A percentile compares a stretch with the other conserved stretches of the same genome.
Evolutionary conservation across 2,888 invertebrate genomes (phyloP).

Genomic region (Microctonus brassicae): DNA sequence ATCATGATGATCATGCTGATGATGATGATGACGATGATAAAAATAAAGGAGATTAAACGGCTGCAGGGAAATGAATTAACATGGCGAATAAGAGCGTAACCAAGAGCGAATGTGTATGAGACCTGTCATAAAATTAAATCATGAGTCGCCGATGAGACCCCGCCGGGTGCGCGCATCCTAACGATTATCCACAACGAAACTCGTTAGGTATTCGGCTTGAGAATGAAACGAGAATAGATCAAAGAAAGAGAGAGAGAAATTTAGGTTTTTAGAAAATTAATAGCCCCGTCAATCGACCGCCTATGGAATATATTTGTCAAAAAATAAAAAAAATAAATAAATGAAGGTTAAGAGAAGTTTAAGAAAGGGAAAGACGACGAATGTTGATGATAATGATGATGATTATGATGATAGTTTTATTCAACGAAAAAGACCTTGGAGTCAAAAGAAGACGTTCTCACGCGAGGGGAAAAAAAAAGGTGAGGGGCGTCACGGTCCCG

Average conservation of each 20-base stretch:
- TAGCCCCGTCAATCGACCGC: conserved; percentile 21
- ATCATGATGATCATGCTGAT: background rate
- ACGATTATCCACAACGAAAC: conserved; percentile 4
- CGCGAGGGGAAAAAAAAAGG: conserved; percentile 26
- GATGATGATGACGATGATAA: background rate
- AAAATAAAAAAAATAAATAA: background rate
- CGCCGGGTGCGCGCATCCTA: conserved; percentile 12
- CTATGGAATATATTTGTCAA: conserved; percentile 10
- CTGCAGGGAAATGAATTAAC: conserved; percentile 12
- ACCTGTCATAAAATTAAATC: conserved; percentile 27
- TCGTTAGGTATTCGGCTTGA: conserved; percentile 3
- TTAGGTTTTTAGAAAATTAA: conserved; percentile 30
- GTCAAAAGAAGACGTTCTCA: conserved; percentile 25
- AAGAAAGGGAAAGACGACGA: background rate
- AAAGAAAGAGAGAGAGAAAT: background rate
- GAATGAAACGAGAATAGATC: background rate
- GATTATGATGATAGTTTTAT: conserved; percentile 6
- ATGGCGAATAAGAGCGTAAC: background rate
- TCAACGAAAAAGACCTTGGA: conserved; percentile 18
- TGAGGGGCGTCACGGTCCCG: conserved; percentile 37
- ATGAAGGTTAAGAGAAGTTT: background rate
- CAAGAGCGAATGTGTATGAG: background rate
- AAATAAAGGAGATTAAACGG: background rate
- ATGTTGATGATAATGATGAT: background rate
- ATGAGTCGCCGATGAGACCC: conserved; percentile 12